Conservation (phyloP, 2,113 vertebrate genomes). For the Tautogolabrus adspersus region DNA sequence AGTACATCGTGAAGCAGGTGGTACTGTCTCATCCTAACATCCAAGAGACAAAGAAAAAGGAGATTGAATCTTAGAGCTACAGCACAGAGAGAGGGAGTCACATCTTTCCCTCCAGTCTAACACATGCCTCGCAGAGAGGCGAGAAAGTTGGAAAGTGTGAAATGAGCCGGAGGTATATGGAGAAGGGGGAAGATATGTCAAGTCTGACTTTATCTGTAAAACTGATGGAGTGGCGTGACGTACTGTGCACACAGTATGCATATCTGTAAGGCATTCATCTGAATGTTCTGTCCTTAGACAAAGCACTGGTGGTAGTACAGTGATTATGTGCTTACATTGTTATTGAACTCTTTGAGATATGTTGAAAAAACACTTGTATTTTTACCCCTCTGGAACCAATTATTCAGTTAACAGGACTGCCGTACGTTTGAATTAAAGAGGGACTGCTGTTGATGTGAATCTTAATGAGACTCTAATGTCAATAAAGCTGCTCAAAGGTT, state of each 20-base stretch:
- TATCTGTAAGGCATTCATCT: slow-evolving; percentile 16
- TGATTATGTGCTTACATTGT: not conserved
- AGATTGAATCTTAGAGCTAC: not conserved
- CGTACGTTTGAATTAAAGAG: too few species aligned
- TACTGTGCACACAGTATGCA: slow-evolving; percentile 31
- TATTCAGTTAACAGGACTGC: too few species aligned
- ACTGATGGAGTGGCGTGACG: slow-evolving; percentile 48
- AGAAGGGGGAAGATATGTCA: slow-evolving; percentile 20
- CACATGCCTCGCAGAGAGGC: slow-evolving; percentile 44
- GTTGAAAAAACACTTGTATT: too few species aligned
- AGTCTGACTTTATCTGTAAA: slow-evolving; percentile 55
- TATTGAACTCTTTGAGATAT: not conserved
- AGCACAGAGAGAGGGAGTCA: not conserved
- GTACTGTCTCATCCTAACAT: not conserved
- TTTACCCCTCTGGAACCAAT: too few species aligned
- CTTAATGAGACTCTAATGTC: not conserved
- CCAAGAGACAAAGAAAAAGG: not conserved
- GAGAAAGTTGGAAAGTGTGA: slow-evolving; percentile 64
- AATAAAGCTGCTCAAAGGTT: not conserved
- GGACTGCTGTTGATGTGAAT: not conserved
- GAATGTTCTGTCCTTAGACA: not conserved
- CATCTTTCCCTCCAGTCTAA: slow-evolving; percentile 17
- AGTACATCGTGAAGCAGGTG: not conserved
- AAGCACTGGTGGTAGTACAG: not conserved
- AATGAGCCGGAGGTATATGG: slow-evolving; percentile 56